phyloP scores from a whole-genome alignment of 2,888 invertebrate species.

The Chelonus formosanus region DNA sequence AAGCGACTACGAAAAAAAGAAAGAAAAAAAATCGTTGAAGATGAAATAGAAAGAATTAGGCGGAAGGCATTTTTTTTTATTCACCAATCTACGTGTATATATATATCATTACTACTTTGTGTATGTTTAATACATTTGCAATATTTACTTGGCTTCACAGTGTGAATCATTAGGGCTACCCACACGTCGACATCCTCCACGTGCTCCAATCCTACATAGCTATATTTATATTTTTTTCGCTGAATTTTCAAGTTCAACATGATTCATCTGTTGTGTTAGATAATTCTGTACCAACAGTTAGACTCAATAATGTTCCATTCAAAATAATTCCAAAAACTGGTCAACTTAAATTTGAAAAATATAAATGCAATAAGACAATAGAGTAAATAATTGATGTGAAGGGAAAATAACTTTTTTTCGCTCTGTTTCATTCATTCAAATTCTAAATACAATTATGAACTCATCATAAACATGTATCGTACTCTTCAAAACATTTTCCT shows the following conservation, averaged over 20 bases:
- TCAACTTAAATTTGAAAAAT: no score
- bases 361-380: no score
- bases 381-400: no score
- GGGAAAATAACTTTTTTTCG: no score
- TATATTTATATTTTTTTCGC: slow-evolving; percentile 11
- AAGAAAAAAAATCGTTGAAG: slow-evolving; percentile 9
- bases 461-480: no score
- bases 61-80: slow-evolving; percentile 6
- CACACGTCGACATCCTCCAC: slow-evolving; percentile 33
- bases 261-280: background rate
- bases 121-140: background rate
- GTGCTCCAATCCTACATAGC: slow-evolving; percentile 14
- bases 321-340: no score
- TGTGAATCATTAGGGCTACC: slow-evolving; percentile 18
- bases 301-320: no score
- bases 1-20: slow-evolving; percentile 13
- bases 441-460: no score
- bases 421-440: no score
- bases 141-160: background rate
- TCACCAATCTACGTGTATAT: background rate
- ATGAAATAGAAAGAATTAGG: slow-evolving; percentile 5
- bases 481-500: slow-evolving; percentile 22
- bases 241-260: slow-evolving; percentile 25
- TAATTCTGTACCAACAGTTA: no score
- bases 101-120: slow-evolving; percentile 1